Base-by-base conservation (phyloP, 2,888 invertebrate species). In the Drosophila nr. medialis region DNA sequence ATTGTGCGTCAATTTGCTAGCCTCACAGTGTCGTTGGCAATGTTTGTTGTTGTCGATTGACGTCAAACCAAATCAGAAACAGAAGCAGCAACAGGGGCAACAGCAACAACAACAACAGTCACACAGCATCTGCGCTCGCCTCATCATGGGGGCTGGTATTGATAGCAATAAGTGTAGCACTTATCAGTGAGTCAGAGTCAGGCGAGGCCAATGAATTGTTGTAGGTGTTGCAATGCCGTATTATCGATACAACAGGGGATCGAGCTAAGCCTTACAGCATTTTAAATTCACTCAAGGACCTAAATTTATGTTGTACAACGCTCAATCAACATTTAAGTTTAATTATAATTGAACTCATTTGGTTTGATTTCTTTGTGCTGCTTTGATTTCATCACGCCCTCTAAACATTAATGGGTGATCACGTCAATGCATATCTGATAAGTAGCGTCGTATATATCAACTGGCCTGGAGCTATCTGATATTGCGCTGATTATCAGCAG, bases 1-100 rank as follows among this genome's bases (percentile, higher is more conserved):
- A 69, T 68, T 85, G 81, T 85, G 82, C 79, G 91, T 86, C 84
- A 87, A 84, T 85, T 85, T 89, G 75, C 86, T 80, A 72, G 78
- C 86, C 83, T 82, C 85, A 89, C 81, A 86, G 81, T 83, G 83
- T 79, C 79, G 77, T 78, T 84, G 85, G 75, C 80, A 76, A 82
- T 64, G 77, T 78, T 82, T 83, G 81, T 72, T 88, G 85, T 83
- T 86, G 81, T 77, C 79, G 62, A 90, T 84, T 84, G 86, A 81
- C 90, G 90, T 89, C 91, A 91, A 89, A 75, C 61, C 78, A 72
- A 81, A 66, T 72, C 58, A 73, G 64, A 72, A 66, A 60, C 71
- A 49, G 27, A 32, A 75, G 56, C 60, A 50, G 50, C 73, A 71
- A 55, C 67, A 63, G 72, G 72, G 72, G 71, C 61, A 42, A 69